A percentile compares a stretch with the other conserved stretches of the same genome.
These are phyloP conservation scores for Eudyptes chrysolophus DNA, from an alignment of 2,113 vertebrate species.

Conservation along the genomic window DNA sequence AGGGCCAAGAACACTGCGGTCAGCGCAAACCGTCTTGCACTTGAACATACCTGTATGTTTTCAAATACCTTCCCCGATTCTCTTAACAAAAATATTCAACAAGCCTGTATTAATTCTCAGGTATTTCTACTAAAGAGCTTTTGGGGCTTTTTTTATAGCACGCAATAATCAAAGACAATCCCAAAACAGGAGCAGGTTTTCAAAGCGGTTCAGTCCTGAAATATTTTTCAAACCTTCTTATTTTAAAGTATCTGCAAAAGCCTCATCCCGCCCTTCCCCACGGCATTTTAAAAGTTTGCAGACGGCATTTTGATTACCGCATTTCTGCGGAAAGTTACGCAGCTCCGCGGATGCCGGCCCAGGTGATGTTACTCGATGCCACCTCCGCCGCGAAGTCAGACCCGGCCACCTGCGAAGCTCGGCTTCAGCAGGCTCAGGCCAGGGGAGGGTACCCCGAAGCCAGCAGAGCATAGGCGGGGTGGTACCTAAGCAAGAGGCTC, in stretches of 20 bases:
- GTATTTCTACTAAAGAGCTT: background rate
- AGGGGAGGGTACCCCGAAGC: background rate
- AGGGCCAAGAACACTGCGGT: fast-evolving
- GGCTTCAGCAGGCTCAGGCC: background rate
- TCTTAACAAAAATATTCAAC: background rate
- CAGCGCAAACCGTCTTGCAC: background rate
- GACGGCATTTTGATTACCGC: fast-evolving
- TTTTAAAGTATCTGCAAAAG: background rate
- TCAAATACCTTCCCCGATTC: background rate
- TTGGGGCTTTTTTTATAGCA: background rate
- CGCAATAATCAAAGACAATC: fast-evolving
- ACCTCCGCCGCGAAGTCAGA: background rate
- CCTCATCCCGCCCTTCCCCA: background rate
- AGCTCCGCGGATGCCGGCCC: fast-evolving
- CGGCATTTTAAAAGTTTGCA: background rate
- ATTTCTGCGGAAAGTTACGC: fast-evolving
- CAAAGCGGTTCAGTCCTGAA: background rate
- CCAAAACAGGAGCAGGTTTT: background rate
- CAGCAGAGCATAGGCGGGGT: fast-evolving
- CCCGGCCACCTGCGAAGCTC: background rate
- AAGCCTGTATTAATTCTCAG: background rate
- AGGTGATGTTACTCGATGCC: fast-evolving
- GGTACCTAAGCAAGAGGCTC: background rate
- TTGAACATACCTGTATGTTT: fast-evolving
- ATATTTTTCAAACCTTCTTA: background rate